Percentiles rank a stretch among this genome's conserved stretches.
These are phyloP conservation scores for Chloropsis cyanopogon DNA, from an alignment of 2,113 vertebrate species.

Conservation along the genomic window DNA sequence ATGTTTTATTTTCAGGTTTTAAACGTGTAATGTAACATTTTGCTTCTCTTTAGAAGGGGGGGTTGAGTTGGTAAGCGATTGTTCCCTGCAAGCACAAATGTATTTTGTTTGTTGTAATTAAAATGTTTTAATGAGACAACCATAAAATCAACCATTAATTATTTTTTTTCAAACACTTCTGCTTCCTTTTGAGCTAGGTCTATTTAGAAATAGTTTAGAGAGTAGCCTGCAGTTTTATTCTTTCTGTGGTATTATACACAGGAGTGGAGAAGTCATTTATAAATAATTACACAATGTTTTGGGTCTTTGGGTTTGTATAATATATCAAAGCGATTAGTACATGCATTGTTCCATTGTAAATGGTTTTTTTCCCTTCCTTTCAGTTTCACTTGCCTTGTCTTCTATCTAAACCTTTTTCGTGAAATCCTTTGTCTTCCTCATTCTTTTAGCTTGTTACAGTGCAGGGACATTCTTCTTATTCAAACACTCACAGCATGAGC, in stretches of 20 bases:
- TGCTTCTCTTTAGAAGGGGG: not conserved
- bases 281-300: constrained; percentile 99
- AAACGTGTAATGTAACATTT: not conserved
- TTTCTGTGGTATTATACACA: constrained; percentile 86
- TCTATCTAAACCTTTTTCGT: constrained; percentile 92
- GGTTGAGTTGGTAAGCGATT: constrained; percentile 52
- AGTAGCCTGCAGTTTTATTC: constrained; percentile 98
- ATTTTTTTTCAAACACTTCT: constrained; percentile 90
- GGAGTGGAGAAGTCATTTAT: constrained; percentile 97
- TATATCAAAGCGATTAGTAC: constrained; percentile 99
- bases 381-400: constrained; percentile 93
- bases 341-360: constrained; percentile 97
- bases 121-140: constrained; percentile 99
- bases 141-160: constrained; percentile 98
- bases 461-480: constrained; percentile 95
- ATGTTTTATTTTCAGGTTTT: constrained; percentile 37
- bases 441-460: constrained; percentile 97
- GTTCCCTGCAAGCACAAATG: constrained; percentile 71
- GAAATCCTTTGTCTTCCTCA: constrained; percentile 93
- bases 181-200: constrained; percentile 83
- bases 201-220: constrained; percentile 93
- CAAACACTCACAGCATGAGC: constrained; percentile 94
- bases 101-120: constrained; percentile 92
- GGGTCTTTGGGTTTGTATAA: constrained; percentile 99
- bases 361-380: constrained; percentile 86